Conservation (phyloP, 2,113 vertebrate species). For the Barbus barbus region DNA sequence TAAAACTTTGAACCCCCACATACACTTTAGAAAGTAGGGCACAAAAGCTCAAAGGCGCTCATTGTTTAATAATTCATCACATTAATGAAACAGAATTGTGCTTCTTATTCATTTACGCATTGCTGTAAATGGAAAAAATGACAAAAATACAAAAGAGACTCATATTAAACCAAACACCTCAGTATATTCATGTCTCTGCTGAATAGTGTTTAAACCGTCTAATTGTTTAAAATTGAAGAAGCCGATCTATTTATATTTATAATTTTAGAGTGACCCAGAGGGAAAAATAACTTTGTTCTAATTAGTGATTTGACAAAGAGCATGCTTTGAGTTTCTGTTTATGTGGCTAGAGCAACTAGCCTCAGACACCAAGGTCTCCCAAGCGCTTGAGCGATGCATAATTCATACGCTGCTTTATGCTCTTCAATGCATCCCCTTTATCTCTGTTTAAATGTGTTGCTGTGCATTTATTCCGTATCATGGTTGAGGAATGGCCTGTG, state of each 20-base stretch:
- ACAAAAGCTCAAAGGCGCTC: background rate
- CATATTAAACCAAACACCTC: background rate
- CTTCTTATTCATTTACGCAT: background rate
- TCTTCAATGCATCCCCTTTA: conserved; percentile 8
- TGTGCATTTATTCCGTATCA: background rate
- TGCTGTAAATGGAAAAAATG: too few species aligned
- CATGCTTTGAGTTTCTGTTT: background rate
- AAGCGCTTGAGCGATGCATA: background rate
- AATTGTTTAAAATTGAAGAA: background rate
- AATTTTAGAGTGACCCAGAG: background rate
- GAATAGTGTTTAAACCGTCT: background rate
- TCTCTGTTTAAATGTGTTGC: background rate
- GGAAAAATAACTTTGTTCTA: conserved; percentile 3
- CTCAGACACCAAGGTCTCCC: conserved; percentile 23
- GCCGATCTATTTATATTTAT: background rate
- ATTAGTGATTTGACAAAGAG: background rate
- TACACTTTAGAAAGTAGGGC: background rate
- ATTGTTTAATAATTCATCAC: background rate
- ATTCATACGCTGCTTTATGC: conserved; percentile 21
- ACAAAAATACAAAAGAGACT: background rate
- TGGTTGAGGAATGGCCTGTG: background rate
- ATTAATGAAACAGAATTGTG: background rate
- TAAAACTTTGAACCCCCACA: conserved; percentile 3
- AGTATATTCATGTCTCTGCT: background rate
- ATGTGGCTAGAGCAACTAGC: conserved; percentile 6